Evolutionary conservation across 2,797 vertebrate species (phyloP).

Genomic region (Tragelaphus oryx): DNA sequence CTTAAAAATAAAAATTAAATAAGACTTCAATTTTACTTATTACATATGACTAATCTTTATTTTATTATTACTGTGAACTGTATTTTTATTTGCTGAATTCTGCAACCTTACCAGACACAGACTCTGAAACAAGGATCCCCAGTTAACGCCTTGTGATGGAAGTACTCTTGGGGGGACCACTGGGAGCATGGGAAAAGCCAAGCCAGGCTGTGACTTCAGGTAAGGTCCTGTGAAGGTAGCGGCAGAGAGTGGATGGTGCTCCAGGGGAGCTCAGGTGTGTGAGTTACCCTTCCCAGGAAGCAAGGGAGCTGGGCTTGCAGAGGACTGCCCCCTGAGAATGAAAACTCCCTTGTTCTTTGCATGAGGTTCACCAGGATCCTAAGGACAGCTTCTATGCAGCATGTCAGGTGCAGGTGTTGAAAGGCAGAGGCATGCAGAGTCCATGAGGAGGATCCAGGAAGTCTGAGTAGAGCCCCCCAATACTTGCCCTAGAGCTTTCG

Average conservation of each 20-base stretch:
- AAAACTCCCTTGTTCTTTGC: neutral
- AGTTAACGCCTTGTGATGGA: neutral
- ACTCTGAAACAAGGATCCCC: neutral
- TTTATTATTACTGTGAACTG: neutral
- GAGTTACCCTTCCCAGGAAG: neutral
- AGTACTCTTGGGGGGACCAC: neutral
- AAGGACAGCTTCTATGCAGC: neutral
- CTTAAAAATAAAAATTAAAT: neutral
- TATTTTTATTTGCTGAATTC: neutral
- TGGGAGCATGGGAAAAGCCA: no score
- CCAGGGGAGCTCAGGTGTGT: fast-evolving
- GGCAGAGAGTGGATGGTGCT: neutral
- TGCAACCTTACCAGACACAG: neutral
- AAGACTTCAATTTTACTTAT: neutral
- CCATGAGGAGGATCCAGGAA: no score
- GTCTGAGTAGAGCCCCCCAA: neutral
- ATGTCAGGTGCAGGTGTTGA: neutral
- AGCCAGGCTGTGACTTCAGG: neutral
- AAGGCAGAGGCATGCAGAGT: neutral
- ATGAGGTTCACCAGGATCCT: neutral
- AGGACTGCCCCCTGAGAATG: neutral
- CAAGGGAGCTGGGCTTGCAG: neutral
- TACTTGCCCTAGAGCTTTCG: neutral
- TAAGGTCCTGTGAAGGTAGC: neutral
- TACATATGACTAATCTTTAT: neutral